Base-by-base conservation (phyloP, 2,113 vertebrate species). In the Poecilia latipinna region DNA sequence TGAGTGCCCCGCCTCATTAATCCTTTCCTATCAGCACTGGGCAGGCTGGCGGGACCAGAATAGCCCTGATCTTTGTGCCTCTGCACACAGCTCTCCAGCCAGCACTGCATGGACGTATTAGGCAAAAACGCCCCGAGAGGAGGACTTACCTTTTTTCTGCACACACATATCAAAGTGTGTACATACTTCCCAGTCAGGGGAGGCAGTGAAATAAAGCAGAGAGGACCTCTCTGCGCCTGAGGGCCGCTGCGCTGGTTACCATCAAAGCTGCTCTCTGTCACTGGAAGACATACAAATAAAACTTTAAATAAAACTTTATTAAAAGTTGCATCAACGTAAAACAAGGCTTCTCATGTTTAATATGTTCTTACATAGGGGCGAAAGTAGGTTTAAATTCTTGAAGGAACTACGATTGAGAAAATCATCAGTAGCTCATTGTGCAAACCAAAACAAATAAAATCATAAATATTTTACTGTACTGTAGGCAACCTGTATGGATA, bases 1-100 rank as follows among this genome's bases (percentile, higher is more conserved):
- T 95, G 96, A 96, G 93, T 91, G 94, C 93, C 88, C 94, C 68
- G 86, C 86, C 94, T 95, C 95, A 95, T 96, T 96, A 97, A 97
- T 96, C 95, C 95, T 93, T 82, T 89, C 89, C 96, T 94, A 96
- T 97, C 96, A 96, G 95, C 93, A 75, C 92, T 78, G 80, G 82
- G 86, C 92, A 90, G 90, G 91, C 92, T 82, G 91, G 90, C 90
- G 89, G 94, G 94, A 95, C 95, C 92, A 97, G 96, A 98, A 97
- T 97, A 98, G 95, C 93, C 92, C 93, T 95, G 94, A 95, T 94
- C 94, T 96, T 94, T 94, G 93, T 89, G 93, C 95, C 91, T 90
- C 93, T 91, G 87, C 92, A 93, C 93, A 87, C 90, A 12, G 48
- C 84, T 86, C 79, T 81, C 71, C 77, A 70, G 71, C 68, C 70